Evolutionary conservation across 2,113 vertebrate genomes (phyloP).

Genomic region (Phoenicopterus ruber): DNA sequence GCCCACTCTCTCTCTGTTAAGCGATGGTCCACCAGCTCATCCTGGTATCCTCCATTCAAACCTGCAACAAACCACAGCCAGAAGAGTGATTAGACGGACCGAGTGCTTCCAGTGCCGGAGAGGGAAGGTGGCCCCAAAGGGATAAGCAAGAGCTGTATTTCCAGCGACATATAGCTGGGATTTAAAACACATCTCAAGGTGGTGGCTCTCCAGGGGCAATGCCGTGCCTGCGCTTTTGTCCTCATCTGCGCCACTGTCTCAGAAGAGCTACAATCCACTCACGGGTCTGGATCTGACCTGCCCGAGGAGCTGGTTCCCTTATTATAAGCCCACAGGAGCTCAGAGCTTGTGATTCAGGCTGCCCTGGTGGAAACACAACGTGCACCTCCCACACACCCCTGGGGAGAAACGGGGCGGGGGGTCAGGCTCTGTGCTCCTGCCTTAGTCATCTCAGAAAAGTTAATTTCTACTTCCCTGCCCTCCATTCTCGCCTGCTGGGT

Average conservation of each 20-base stretch:
- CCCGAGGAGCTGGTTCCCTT: not conserved
- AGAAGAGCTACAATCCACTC: not conserved
- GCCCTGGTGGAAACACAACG: not conserved
- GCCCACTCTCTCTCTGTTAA: constrained; percentile 98
- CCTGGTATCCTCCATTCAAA: constrained; percentile 91
- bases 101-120: not conserved
- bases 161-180: not conserved
- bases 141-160: not conserved
- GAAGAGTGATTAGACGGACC: not conserved
- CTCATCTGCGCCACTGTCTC: not conserved
- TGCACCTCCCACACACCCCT: not conserved
- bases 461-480: not conserved
- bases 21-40: constrained; percentile 96
- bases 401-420: not conserved
- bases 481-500: not conserved
- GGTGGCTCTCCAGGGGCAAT: not conserved
- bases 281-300: not conserved
- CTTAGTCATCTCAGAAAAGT: not conserved
- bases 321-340: not conserved
- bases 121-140: not conserved
- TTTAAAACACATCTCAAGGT: not conserved
- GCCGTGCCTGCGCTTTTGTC: not conserved
- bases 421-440: not conserved
- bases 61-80: constrained; percentile 74
- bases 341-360: not conserved